These are phyloP conservation scores for Oenanthe melanoleuca DNA, from an alignment of 2,113 vertebrate genomes.

Conservation along the genomic window DNA sequence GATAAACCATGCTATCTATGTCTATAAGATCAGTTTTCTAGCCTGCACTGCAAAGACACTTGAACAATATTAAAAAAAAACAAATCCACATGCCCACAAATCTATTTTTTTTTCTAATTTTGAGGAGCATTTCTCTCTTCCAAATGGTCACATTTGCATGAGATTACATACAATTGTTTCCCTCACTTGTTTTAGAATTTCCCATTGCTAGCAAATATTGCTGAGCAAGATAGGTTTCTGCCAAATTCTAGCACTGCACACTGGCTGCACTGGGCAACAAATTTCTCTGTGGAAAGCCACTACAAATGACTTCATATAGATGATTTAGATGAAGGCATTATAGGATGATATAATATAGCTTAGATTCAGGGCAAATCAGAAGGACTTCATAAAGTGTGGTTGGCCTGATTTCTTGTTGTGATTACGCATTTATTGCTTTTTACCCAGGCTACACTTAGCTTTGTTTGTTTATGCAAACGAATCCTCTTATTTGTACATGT, in stretches of 20 bases:
- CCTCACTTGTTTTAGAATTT: neutral
- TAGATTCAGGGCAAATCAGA: neutral
- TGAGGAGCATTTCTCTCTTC: neutral
- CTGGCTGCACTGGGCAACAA: neutral
- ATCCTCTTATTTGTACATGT: neutral
- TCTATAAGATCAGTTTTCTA: neutral
- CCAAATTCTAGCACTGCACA: neutral
- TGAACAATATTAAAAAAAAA: neutral
- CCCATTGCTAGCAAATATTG: neutral
- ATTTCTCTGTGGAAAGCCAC: neutral
- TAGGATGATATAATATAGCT: neutral
- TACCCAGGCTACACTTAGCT: neutral
- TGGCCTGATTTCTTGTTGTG: neutral
- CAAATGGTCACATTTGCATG: neutral
- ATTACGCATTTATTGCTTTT: neutral
- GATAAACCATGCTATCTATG: neutral
- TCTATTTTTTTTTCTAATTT: neutral
- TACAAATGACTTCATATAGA: neutral
- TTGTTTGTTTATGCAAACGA: neutral
- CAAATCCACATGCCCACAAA: rapidly evolving
- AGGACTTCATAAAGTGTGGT: neutral
- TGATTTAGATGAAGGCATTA: neutral
- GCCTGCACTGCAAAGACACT: neutral
- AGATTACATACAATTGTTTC: neutral
- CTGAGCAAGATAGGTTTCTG: neutral